Conservation (phyloP, 2,888 invertebrate genomes). For the Hermaeophaga mercurialis region DNA sequence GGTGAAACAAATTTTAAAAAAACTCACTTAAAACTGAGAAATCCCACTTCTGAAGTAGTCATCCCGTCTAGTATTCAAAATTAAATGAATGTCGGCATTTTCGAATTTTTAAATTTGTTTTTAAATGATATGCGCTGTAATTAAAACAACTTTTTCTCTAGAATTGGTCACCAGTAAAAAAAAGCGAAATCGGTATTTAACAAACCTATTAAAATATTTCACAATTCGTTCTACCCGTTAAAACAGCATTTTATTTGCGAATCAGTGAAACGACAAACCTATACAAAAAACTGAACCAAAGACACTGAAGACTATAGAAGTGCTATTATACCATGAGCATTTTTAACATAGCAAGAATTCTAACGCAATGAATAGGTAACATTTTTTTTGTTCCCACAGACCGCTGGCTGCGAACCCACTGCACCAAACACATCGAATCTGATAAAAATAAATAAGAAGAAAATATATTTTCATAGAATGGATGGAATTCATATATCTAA, state of each 20-base stretch:
- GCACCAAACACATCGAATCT: no score
- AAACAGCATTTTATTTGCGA: conserved; percentile 12
- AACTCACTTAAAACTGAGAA: no score
- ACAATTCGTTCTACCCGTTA: conserved; percentile 14
- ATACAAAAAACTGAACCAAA: conserved; percentile 3
- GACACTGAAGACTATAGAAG: conserved; percentile 9
- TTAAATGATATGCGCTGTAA: no score
- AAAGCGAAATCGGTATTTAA: conserved; percentile 9
- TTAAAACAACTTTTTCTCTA: no score
- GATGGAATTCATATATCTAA: no score
- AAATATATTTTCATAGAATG: no score
- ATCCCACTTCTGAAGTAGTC: no score
- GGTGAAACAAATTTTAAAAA: no score
- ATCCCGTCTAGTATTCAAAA: no score
- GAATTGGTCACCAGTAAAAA: not conserved
- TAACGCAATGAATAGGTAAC: conserved; percentile 9
- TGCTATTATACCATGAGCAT: conserved; percentile 17
- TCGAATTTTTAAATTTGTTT: no score
- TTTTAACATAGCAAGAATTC: conserved; percentile 16
- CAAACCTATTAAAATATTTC: conserved; percentile 23
- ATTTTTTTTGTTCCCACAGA: conserved; percentile 19
- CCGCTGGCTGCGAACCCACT: not conserved
- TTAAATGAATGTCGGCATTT: no score
- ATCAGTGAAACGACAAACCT: conserved; percentile 8
- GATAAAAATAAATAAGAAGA: no score